phyloP scores from a whole-genome alignment of 2,797 vertebrate species.

The Myotis daubentonii region DNA sequence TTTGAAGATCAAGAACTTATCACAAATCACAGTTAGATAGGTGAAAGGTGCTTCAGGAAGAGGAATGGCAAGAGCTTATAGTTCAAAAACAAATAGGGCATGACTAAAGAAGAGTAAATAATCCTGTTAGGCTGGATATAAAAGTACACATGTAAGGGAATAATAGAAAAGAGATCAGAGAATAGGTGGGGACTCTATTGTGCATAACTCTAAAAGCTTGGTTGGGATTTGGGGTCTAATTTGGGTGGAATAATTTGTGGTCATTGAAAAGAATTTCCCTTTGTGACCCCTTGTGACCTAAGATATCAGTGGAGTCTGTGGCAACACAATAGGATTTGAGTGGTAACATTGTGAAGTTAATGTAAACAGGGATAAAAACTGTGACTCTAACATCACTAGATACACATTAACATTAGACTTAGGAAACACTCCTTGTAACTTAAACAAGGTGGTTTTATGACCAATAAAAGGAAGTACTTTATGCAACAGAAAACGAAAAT shows the following conservation, averaged over 20 bases:
- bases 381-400: background rate
- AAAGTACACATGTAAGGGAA: background rate
- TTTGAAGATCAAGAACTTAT: slow-evolving; percentile 48
- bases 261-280: background rate
- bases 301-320: background rate
- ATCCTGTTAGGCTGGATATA: slow-evolving; percentile 36
- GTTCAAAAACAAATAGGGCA: slow-evolving; percentile 35
- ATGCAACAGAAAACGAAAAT: slow-evolving; percentile 50
- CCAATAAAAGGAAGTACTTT: slow-evolving; percentile 7
- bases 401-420: background rate
- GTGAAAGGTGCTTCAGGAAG: background rate
- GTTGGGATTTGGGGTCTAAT: background rate
- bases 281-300: background rate
- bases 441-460: slow-evolving; percentile 16
- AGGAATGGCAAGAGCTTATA: background rate
- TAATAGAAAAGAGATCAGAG: slow-evolving; percentile 19
- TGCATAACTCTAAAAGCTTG: slow-evolving; percentile 2
- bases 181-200: background rate
- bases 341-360: background rate
- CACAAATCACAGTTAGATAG: slow-evolving; percentile 29
- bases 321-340: slow-evolving; percentile 17
- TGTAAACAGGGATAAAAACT: slow-evolving; percentile 21
- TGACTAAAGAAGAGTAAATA: slow-evolving; percentile 50
- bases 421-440: background rate
- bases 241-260: background rate